These are phyloP conservation scores for Adoxophyes honmai DNA, from an alignment of 1,140 invertebrate genomes.

Conservation along the genomic window DNA sequence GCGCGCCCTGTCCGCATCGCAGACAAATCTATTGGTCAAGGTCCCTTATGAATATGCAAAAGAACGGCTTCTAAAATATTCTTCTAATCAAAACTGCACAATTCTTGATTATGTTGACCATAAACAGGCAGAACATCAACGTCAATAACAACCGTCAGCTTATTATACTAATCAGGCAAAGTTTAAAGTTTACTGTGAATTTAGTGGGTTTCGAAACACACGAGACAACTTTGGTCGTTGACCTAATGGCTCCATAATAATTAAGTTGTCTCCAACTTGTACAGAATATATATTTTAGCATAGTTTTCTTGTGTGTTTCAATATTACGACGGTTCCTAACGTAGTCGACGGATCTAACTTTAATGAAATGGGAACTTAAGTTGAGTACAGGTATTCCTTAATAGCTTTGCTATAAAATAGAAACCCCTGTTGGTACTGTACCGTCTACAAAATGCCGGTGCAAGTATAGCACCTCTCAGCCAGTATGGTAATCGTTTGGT, in stretches of 20 bases:
- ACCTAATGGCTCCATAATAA: not conserved
- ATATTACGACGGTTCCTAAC: no score
- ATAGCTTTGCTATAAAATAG: no score
- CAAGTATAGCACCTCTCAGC: not conserved
- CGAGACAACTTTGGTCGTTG: not conserved
- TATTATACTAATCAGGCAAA: not conserved
- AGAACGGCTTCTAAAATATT: slow-evolving; percentile 18
- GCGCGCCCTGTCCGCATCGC: slow-evolving; percentile 25
- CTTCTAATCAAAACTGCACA: slow-evolving; percentile 16
- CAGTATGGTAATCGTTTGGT: slow-evolving; percentile 27
- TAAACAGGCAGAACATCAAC: not conserved
- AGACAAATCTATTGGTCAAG: slow-evolving; percentile 49
- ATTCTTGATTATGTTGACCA: not conserved
- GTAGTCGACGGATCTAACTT: no score
- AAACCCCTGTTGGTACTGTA: no score
- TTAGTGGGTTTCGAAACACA: slow-evolving; percentile 1
- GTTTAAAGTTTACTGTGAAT: not conserved
- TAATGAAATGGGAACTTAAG: no score
- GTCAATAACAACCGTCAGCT: not conserved
- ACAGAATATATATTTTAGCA: not conserved
- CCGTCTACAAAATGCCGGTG: not conserved
- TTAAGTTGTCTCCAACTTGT: slow-evolving; percentile 3
- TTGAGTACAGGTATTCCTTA: no score
- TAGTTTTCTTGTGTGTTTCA: no score
- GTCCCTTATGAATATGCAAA: slow-evolving; percentile 47